phyloP scores from a whole-genome alignment of 2,797 vertebrate species.

The Antennarius maculatus region DNA sequence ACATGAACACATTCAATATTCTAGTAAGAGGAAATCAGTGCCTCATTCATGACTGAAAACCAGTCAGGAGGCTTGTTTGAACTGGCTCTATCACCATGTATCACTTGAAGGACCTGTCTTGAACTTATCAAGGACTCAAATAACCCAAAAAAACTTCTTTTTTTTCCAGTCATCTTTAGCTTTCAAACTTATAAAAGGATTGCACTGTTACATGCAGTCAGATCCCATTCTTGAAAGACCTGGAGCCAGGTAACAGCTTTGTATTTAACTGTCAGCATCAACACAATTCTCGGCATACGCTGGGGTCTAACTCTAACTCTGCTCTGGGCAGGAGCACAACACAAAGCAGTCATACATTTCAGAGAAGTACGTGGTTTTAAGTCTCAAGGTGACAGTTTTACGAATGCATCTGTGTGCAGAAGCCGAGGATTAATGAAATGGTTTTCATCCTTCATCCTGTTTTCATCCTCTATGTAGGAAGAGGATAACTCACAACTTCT shows the following conservation, averaged over 20 bases:
- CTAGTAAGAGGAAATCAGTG: constrained; percentile 13
- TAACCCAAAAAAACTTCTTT: constrained; percentile 27
- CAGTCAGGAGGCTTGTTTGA: constrained; percentile 17
- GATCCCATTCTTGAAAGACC: constrained; percentile 26
- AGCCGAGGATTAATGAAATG: constrained; percentile 8
- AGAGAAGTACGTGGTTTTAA: constrained; percentile 27
- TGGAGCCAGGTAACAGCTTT: constrained; percentile 39
- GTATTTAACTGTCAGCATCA: constrained; percentile 38
- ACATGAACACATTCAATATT: constrained; percentile 23
- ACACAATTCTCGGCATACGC: constrained; percentile 21
- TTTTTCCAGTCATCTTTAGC: constrained; percentile 43
- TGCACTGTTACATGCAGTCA: constrained; percentile 21
- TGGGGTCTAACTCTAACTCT: constrained; percentile 18
- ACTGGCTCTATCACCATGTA: constrained; percentile 16
- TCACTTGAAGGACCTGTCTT: constrained; percentile 29
- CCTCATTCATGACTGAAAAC: constrained; percentile 20
- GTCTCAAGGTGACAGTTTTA: constrained; percentile 33
- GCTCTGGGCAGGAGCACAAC: constrained; percentile 33
- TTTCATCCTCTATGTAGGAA: constrained; percentile 17
- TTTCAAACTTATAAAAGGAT: constrained; percentile 37
- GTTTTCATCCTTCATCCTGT: constrained; percentile 26
- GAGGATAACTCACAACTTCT: constrained; percentile 20
- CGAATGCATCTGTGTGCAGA: constrained; percentile 13
- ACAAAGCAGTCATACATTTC: constrained; percentile 9
- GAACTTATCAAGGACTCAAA: constrained; percentile 40